phyloP scores from a whole-genome alignment of 2,888 invertebrate genomes.

The Stenolophus ochropezus region DNA sequence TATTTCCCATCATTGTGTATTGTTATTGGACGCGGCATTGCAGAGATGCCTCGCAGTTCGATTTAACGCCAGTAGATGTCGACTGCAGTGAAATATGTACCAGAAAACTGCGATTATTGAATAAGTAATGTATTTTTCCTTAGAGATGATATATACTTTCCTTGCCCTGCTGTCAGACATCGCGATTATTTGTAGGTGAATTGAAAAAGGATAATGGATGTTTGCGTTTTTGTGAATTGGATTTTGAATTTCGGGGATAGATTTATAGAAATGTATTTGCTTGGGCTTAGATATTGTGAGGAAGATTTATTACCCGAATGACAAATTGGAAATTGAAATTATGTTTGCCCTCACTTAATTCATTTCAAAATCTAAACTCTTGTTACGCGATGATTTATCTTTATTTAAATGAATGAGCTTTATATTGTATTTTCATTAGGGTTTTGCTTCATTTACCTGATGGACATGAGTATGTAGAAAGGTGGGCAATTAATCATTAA shows the following conservation, averaged over 20 bases:
- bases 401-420: neutral
- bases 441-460: neutral
- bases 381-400: neutral
- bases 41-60: slow-evolving; percentile 35
- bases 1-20: slow-evolving; percentile 41
- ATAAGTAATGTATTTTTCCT: slow-evolving; percentile 56
- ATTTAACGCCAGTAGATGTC: slow-evolving; percentile 52
- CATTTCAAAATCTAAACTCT: neutral
- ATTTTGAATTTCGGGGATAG: slow-evolving; percentile 34
- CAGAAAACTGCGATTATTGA: slow-evolving; percentile 56
- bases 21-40: slow-evolving; percentile 53
- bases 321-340: slow-evolving; percentile 3
- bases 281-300: neutral
- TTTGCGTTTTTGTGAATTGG: slow-evolving; percentile 41
- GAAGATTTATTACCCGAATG: slow-evolving; percentile 4
- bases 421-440: neutral
- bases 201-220: slow-evolving; percentile 46
- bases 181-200: slow-evolving; percentile 43
- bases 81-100: slow-evolving; percentile 40
- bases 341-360: neutral
- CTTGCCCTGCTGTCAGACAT: slow-evolving; percentile 39
- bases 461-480: neutral
- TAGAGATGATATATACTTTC: slow-evolving; percentile 55
- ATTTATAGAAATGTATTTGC: slow-evolving; percentile 32
- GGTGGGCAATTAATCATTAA: neutral